These are phyloP conservation scores for Strigamia maritima DNA, from an alignment of 2,888 invertebrate genomes.

Conservation along the genomic window DNA sequence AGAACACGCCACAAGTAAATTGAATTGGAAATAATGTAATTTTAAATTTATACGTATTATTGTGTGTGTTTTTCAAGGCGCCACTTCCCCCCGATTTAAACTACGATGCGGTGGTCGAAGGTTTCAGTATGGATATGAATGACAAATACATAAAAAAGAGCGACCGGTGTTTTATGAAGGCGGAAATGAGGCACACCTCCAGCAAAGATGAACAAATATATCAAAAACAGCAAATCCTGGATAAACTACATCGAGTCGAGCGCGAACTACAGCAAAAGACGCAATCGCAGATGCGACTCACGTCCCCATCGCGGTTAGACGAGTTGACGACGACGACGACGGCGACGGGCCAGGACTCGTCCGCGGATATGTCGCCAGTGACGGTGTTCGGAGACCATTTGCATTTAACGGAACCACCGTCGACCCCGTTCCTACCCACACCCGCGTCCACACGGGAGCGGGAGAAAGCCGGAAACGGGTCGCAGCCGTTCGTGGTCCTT, in stretches of 20 bases:
- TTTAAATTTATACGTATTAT: not conserved
- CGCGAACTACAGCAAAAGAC: slow-evolving; percentile 59
- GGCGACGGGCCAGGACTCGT: not conserved
- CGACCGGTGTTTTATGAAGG: slow-evolving; percentile 52
- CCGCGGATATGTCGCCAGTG: slow-evolving; percentile 35
- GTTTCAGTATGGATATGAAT: slow-evolving; percentile 20
- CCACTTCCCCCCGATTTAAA: slow-evolving; percentile 38
- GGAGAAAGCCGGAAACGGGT: slow-evolving; percentile 43
- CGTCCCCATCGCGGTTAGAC: slow-evolving; percentile 36
- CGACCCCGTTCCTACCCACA: not conserved
- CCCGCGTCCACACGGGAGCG: not conserved
- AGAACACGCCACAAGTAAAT: slow-evolving; percentile 37
- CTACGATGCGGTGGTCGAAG: slow-evolving; percentile 41
- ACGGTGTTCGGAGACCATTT: not conserved
- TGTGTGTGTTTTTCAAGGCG: too few relatives aligned
- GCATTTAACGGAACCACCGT: not conserved
- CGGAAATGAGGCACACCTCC: slow-evolving; percentile 46
- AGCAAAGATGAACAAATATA: slow-evolving; percentile 62
- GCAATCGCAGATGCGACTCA: slow-evolving; percentile 50
- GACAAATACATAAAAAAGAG: slow-evolving; percentile 48
- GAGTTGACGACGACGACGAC: not conserved
- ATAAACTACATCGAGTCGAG: slow-evolving; percentile 68
- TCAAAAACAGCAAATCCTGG: slow-evolving; percentile 67
- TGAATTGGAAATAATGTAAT: not conserved
- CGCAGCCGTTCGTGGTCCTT: slow-evolving; percentile 40